Conservation (phyloP, 2,888 invertebrate species). For the Macrophya alboannulata region DNA sequence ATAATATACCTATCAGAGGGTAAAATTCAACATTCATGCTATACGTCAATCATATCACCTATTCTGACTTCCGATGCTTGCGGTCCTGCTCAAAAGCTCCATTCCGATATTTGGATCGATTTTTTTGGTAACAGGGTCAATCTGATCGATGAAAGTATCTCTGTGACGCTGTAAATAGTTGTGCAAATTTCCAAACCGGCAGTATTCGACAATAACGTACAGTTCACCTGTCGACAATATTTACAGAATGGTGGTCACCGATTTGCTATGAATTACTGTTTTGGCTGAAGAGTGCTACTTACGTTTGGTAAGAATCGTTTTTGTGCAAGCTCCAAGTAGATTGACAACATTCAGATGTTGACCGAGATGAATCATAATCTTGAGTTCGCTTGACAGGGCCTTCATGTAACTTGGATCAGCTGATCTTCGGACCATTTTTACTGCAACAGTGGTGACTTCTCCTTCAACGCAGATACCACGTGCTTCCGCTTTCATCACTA, state of each 20-base stretch:
- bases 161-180: constrained; percentile 81
- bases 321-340: constrained; percentile 83
- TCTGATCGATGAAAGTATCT: constrained; percentile 80
- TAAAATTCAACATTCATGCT: background rate
- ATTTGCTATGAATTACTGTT: background rate
- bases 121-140: constrained; percentile 80
- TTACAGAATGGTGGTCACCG: background rate
- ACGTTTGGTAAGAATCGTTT: constrained; percentile 80
- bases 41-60: constrained; percentile 76
- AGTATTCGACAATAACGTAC: constrained; percentile 84
- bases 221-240: constrained; percentile 76
- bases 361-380: constrained; percentile 84
- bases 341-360: constrained; percentile 84
- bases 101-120: constrained; percentile 86
- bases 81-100: constrained; percentile 82
- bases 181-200: constrained; percentile 82
- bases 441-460: constrained; percentile 81
- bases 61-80: constrained; percentile 83
- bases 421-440: constrained; percentile 83
- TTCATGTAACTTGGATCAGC: constrained; percentile 81
- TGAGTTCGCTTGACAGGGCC: constrained; percentile 83
- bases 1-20: too few relatives aligned
- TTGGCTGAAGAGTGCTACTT: constrained; percentile 54
- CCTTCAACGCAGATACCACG: constrained; percentile 79
- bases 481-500: constrained; percentile 83